Evolutionary conservation across 2,113 vertebrate species (phyloP).

Genomic region (Pelodiscus sinensis): DNA sequence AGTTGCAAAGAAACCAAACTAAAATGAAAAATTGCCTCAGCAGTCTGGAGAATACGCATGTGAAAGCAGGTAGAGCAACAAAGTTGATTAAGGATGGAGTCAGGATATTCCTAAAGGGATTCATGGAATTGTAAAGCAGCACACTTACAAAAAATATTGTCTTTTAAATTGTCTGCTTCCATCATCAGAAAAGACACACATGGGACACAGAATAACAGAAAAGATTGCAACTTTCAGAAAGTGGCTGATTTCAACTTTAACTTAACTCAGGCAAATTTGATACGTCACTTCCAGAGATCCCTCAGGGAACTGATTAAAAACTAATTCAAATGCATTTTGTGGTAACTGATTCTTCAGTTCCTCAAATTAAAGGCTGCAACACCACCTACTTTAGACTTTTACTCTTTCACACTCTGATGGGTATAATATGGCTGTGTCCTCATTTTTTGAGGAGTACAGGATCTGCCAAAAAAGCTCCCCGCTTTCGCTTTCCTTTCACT

Average conservation of each 20-base stretch:
- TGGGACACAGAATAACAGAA: not conserved
- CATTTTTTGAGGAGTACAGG: no score
- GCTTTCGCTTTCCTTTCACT: no score
- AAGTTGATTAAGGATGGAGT: not conserved
- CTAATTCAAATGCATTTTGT: not conserved
- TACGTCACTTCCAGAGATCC: not conserved
- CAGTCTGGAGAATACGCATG: not conserved
- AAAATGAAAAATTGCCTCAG: not conserved
- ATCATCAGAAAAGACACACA: not conserved
- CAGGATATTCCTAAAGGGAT: not conserved
- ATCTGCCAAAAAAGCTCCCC: no score
- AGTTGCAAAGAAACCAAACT: not conserved
- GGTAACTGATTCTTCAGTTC: not conserved
- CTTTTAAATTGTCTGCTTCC: not conserved
- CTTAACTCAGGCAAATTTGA: not conserved
- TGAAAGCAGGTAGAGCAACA: not conserved
- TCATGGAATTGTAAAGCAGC: not conserved
- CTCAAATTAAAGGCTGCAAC: not conserved
- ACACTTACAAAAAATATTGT: not conserved
- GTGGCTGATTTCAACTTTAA: not conserved
- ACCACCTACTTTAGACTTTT: accelerated
- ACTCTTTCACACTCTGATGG: not conserved
- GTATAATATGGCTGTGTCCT: no score
- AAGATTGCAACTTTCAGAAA: not conserved
- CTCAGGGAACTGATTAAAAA: not conserved